Base-by-base conservation (phyloP, 2,113 vertebrate species). In the Rhinolophus sinicus region DNA sequence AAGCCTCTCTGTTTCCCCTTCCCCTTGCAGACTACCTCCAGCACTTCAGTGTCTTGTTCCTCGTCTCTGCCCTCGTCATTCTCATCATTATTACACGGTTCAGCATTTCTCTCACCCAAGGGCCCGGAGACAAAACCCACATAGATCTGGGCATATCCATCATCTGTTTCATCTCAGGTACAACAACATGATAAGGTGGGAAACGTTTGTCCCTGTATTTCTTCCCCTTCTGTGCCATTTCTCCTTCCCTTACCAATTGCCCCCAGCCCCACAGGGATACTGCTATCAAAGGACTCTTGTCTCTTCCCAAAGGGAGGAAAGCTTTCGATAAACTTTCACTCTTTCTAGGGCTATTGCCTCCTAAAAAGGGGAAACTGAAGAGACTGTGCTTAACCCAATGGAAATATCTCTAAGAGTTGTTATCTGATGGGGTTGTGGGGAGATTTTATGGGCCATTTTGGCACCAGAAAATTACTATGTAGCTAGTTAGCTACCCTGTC, bases 111-210 rank as follows among this genome's bases (percentile, higher is more conserved):
- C 88, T 64, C 82, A 44, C 35, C 76, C 58, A 78, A 72, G 13
- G 28, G 28, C 13, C 64, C 33, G 50, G 50, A 88, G 33, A 78
- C 47, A 92, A 64, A 78, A 65, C 16, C 88, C 24, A 33, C 69
- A 16, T 47, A 72, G 76, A 92, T 80, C 47, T 82, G 82, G 70
- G 70, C 62, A 35, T 83, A 12, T 69, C 76, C 83, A 88, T 88
- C 54, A 58, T 87, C 35, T 91, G 69, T 64, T 94, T 94, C 28
- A 83, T 75, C 72, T 94, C 96, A 97, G 88, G 83, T 92, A 88
- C 44, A 84, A 88, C 44, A 84, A 24, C 26, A 65, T 4, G 3
- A 58, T 26, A 3, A 78, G 21, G 44, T 84, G 89, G n/a, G 70
- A 70, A 84, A 77, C n/a, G 33, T 75, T 76, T 75, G 67, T 86